Evolutionary conservation across 2,113 vertebrate genomes (phyloP).

Genomic region (Pogonocichla stellata): DNA sequence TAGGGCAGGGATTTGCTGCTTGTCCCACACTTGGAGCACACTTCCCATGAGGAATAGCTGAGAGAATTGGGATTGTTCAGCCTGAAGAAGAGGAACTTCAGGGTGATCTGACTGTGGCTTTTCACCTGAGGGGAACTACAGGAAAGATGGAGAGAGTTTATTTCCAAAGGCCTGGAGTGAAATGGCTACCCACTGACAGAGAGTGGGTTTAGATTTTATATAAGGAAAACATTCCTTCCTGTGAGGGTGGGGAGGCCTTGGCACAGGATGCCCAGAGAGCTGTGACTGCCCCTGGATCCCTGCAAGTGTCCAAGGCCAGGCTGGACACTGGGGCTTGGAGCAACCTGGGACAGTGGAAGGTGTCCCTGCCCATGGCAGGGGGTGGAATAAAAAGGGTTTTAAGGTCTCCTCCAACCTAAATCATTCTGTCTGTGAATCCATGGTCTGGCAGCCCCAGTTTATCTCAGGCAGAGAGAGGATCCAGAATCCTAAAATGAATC

Average conservation of each 20-base stretch:
- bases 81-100: not conserved
- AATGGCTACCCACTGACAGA: not conserved
- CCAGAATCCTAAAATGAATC: not conserved
- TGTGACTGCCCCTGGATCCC: not conserved
- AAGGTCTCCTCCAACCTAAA: not conserved
- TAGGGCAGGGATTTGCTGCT: not conserved
- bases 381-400: not conserved
- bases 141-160: not conserved
- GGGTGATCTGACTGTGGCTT: not conserved
- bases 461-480: not conserved
- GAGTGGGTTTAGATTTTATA: not conserved
- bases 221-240: not conserved
- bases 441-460: not conserved
- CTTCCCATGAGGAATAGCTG: rapidly evolving
- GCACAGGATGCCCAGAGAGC: not conserved
- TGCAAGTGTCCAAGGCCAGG: not conserved
- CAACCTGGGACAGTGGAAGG: rapidly evolving
- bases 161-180: not conserved
- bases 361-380: not conserved
- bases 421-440: not conserved
- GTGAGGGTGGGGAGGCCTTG: rapidly evolving
- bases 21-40: not conserved
- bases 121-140: not conserved
- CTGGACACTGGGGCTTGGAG: not conserved
- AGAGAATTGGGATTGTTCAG: not conserved